Evolutionary conservation across 23 tunicate species (phyloP), one percentile per base, ranked within the genome.

Genomic region (Corella eumyota): DNA sequence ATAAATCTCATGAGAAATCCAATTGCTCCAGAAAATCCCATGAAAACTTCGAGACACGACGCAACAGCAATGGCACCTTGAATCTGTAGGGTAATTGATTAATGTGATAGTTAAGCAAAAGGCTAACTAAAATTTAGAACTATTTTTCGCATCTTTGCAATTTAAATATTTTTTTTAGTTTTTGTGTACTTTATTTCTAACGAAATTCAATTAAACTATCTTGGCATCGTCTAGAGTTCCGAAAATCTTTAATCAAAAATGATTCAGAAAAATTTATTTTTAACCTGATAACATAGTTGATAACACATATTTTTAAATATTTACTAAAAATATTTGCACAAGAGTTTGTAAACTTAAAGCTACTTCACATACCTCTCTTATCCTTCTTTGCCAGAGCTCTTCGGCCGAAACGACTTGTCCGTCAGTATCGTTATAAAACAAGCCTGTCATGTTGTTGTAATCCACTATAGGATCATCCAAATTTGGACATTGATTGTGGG

Each of bases 331-430:
- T n/a, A n/a, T n/a, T n/a, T n/a, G n/a, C n/a, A n/a, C n/a, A n/a
- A n/a, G n/a, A n/a, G n/a, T n/a, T n/a, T n/a, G n/a, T n/a, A n/a
- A n/a, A n/a, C n/a, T n/a, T n/a, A n/a, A n/a, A n/a, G n/a, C n/a
- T n/a, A n/a, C n/a, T n/a, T n/a, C n/a, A n/a, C n/a, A n/a, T 22
- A 79, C 92, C 77, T 83, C 93, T 60, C 82, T 62, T 57, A 83
- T 71, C 23, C 93, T 36, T 44, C 82, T 61, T 25, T 50, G 70
- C 93, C 93, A 83, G 9, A 83, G 24, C 51, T 83, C 78, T 21
- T 26, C 62, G 1, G 75, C 80, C 51, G 67, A 70, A 17, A 73
- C 73, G 32, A 73, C 60, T 54, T 31, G 25, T 13, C 80, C 80
- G 38, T 72, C 78, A 9, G 75, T 66, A 46, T 81, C 92, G 44